phyloP scores from a whole-genome alignment of 2,113 vertebrate genomes.

The Xerus inauris region DNA sequence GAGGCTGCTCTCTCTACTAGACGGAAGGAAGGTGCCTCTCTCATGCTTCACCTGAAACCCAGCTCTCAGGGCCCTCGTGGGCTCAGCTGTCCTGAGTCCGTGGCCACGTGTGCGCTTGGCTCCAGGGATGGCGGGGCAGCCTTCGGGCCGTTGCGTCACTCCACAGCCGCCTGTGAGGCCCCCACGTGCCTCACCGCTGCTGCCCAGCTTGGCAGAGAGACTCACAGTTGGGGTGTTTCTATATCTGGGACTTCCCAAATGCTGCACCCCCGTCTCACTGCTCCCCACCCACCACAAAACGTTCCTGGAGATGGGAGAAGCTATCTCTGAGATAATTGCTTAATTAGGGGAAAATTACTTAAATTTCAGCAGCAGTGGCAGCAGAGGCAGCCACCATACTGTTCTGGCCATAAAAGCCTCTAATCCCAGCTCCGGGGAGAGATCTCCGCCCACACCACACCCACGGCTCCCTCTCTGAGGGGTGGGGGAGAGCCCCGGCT shows the following conservation, averaged over 20 bases:
- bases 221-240: not conserved
- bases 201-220: not conserved
- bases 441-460: not conserved
- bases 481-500: not conserved
- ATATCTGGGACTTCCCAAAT: constrained; percentile 30
- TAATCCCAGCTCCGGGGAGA: not conserved
- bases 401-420: constrained; percentile 11
- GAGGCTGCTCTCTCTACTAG: not conserved
- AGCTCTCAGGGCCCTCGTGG: not conserved
- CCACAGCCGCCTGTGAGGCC: not conserved
- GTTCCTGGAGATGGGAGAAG: constrained; percentile 54
- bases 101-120: not conserved
- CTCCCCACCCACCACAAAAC: not conserved
- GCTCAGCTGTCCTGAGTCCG: not conserved
- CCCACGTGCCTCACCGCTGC: fast-evolving
- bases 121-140: fast-evolving
- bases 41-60: not conserved
- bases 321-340: constrained; percentile 72
- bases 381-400: not conserved
- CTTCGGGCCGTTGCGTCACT: not conserved
- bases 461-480: not conserved
- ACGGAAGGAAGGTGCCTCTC: fast-evolving
- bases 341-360: constrained; percentile 78
- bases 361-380: constrained; percentile 18
- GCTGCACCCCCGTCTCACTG: not conserved